A percentile compares a stretch with the other conserved stretches of the same genome.
Conservation (phyloP, 2,888 invertebrate species). For the Oligia fasciuncula region DNA sequence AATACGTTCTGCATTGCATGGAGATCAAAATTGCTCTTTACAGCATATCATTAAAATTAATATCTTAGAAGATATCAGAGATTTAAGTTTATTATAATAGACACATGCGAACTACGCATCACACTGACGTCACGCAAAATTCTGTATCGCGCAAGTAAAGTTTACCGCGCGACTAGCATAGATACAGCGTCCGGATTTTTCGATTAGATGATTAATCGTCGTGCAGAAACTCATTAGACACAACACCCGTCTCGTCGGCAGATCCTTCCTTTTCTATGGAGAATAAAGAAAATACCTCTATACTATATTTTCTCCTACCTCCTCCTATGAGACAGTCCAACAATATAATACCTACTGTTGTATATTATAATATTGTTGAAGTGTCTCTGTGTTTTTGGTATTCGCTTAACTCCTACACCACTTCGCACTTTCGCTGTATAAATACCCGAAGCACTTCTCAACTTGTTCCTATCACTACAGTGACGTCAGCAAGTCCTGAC, state of each 20-base stretch:
- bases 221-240: background rate
- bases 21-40: too few relatives aligned
- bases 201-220: background rate
- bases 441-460: conserved; percentile 20
- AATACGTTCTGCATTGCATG: too few relatives aligned
- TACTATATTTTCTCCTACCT: too few relatives aligned
- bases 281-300: background rate
- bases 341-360: background rate
- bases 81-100: too few relatives aligned
- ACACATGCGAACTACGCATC: background rate
- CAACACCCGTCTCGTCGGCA: background rate
- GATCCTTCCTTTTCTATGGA: background rate
- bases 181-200: too few relatives aligned
- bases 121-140: background rate
- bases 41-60: too few relatives aligned
- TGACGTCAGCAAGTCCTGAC: conserved; percentile 34
- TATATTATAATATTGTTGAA: too few relatives aligned
- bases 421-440: conserved; percentile 23
- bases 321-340: background rate
- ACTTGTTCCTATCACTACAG: conserved; percentile 35
- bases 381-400: too few relatives aligned
- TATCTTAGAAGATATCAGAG: too few relatives aligned
- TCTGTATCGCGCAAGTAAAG: background rate
- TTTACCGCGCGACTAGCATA: too few relatives aligned
- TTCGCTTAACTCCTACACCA: background rate